Evolutionary conservation across 2,888 invertebrate species (phyloP).

Genomic region (Melanostoma mellinum): DNA sequence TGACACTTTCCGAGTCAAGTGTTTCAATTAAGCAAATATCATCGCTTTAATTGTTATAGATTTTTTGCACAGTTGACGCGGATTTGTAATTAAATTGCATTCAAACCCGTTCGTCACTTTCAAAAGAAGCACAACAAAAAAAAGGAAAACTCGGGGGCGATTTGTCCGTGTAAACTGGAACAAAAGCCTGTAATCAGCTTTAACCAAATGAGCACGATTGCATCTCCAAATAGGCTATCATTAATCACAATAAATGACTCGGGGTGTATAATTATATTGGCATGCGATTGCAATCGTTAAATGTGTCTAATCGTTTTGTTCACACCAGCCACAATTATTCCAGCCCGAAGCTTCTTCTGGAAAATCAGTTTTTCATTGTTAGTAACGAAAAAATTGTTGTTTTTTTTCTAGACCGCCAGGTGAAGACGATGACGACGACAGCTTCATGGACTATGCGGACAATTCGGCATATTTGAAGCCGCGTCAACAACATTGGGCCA

Average conservation of each 20-base stretch:
- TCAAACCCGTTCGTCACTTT: neutral
- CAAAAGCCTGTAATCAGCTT: conserved; percentile 59
- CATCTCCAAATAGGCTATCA: conserved; percentile 48
- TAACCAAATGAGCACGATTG: conserved; percentile 65
- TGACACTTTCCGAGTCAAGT: conserved; percentile 47
- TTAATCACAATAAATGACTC: conserved; percentile 49
- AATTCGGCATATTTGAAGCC: conserved; percentile 89
- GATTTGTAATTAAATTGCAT: conserved; percentile 66
- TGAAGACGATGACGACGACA: conserved; percentile 89
- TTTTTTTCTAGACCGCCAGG: conserved; percentile 86
- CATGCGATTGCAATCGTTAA: conserved; percentile 29
- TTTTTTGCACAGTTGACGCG: conserved; percentile 54
- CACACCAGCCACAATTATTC: conserved; percentile 12
- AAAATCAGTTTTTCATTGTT: neutral
- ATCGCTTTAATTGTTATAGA: conserved; percentile 59
- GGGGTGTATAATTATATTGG: conserved; percentile 51
- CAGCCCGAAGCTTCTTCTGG: neutral
- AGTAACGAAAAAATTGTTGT: too few species aligned
- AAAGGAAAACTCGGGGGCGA: conserved; percentile 14
- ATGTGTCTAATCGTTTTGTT: conserved; percentile 30
- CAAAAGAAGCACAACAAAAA: too few species aligned
- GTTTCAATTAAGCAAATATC: conserved; percentile 62
- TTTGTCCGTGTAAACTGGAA: conserved; percentile 43
- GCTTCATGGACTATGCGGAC: conserved; percentile 88
- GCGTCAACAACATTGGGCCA: conserved; percentile 92